These are phyloP conservation scores for Salarias fasciatus DNA, from an alignment of 2,797 vertebrate species.

Conservation along the genomic window DNA sequence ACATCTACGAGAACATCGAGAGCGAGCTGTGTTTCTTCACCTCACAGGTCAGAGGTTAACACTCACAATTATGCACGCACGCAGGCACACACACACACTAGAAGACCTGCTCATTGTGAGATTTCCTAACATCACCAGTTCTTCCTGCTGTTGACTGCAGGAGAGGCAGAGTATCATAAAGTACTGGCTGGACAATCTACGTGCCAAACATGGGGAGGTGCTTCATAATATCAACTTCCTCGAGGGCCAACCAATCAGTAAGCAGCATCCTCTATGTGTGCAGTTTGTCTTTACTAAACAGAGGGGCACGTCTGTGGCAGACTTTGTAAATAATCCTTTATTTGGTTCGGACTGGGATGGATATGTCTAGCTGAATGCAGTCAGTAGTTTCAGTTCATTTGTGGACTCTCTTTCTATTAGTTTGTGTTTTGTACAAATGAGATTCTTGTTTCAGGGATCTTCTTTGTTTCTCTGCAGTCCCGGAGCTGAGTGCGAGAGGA, in stretches of 20 bases:
- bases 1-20: constrained; percentile 94
- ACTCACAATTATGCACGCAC: neutral
- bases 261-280: constrained; percentile 42
- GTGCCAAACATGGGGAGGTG: constrained; percentile 91
- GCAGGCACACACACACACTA: neutral
- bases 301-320: neutral
- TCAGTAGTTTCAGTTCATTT: neutral
- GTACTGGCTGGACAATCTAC: constrained; percentile 93
- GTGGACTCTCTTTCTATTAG: no score
- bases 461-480: constrained; percentile 77
- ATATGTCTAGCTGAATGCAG: constrained; percentile 1
- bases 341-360: neutral
- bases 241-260: constrained; percentile 95
- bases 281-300: constrained; percentile 16
- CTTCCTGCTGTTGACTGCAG: constrained; percentile 69
- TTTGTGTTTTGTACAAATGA: no score
- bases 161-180: constrained; percentile 94
- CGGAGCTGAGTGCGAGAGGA: constrained; percentile 88
- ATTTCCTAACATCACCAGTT: neutral
- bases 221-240: constrained; percentile 95
- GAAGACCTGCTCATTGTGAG: neutral
- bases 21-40: constrained; percentile 93
- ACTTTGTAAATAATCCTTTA: neutral
- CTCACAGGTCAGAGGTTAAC: constrained; percentile 86
- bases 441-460: no score